Percentiles rank a stretch among this genome's conserved stretches.
Conservation (phyloP, 2,888 invertebrate genomes). For the Protophormia terraenovae region DNA sequence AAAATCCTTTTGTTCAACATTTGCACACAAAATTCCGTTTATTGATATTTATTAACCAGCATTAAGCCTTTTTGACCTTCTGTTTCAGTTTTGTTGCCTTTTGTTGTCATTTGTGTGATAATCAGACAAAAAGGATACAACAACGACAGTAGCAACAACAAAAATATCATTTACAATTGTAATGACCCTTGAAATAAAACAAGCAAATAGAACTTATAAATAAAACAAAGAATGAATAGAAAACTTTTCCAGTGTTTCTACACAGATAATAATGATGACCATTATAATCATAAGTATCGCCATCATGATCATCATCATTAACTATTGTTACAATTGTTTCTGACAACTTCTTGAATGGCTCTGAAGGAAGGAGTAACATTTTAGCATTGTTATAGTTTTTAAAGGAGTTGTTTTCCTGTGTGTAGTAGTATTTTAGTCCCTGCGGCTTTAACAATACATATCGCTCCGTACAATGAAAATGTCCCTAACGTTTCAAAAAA, state of each 20-base stretch:
- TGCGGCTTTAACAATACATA: too few species aligned
- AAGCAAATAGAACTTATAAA: background rate
- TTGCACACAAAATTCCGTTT: background rate
- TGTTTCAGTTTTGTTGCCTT: background rate
- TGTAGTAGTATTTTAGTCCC: background rate
- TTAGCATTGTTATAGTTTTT: slow-evolving; percentile 3
- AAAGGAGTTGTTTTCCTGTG: background rate
- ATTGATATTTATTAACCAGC: slow-evolving; percentile 3
- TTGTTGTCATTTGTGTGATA: background rate
- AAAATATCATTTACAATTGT: slow-evolving; percentile 12
- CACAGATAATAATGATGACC: background rate
- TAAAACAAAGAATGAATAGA: background rate
- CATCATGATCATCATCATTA: slow-evolving; percentile 2
- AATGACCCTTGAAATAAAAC: slow-evolving; percentile 21
- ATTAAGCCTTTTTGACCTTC: slow-evolving; percentile 10
- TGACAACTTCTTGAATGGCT: background rate
- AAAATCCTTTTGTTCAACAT: background rate
- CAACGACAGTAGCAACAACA: background rate
- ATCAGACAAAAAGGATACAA: background rate
- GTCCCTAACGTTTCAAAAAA: too few species aligned
- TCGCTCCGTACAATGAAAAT: too few species aligned
- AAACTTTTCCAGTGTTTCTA: background rate
- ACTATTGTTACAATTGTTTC: slow-evolving; percentile 9
- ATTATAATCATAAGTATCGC: background rate
- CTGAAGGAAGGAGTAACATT: background rate